Evolutionary conservation across 2,113 vertebrate species (phyloP), one percentile per base, ranked within the genome.

Genomic region (Lepisosteus osseus): DNA sequence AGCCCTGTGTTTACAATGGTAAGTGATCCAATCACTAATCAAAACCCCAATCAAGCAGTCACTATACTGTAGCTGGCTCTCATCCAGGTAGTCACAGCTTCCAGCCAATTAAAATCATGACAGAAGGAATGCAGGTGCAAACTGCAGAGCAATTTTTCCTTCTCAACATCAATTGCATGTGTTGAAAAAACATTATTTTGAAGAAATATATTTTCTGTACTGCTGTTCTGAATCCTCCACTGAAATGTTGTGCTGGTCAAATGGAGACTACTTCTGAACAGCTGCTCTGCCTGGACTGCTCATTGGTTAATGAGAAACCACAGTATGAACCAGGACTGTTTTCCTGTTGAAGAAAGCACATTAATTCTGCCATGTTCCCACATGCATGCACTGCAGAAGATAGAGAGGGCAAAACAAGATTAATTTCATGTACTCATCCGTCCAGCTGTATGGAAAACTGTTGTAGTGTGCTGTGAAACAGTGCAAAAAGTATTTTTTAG

Each of bases 1-100:
- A 68, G 65, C 29, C 4, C 68, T 9, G 11, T n/a, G 59, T 67
- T 73, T 45, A 61, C 65, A 54, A 65, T 61, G 59, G 29, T 44
- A n/a, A 76, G 56, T 65, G 76, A 73, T 71, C 65, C 65, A 72
- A 75, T 73, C 68, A 68, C 65, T 72, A 71, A 77, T 83, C 74
- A 77, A 71, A 75, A 63, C 68, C 29, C 68, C 67, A 81, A 73
- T 78, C 79, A 77, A 69, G 73, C 55, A 62, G 59, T 51, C 47
- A 51, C 47, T 15, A 62, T 67, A 51, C 47, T 15, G 57, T 67
- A 29, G 62, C 29, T 54, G 14, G 62, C 68, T 42, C 74, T 56
- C 72, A 69, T 72, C 68, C 56, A 67, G 65, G 59, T 42, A 76
- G 75, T 79, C 67, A 73, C 61, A 57, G 63, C 44, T 9, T 67